Evolutionary conservation across 2,888 invertebrate species (phyloP).

Genomic region (Barypeithes pellucidus): DNA sequence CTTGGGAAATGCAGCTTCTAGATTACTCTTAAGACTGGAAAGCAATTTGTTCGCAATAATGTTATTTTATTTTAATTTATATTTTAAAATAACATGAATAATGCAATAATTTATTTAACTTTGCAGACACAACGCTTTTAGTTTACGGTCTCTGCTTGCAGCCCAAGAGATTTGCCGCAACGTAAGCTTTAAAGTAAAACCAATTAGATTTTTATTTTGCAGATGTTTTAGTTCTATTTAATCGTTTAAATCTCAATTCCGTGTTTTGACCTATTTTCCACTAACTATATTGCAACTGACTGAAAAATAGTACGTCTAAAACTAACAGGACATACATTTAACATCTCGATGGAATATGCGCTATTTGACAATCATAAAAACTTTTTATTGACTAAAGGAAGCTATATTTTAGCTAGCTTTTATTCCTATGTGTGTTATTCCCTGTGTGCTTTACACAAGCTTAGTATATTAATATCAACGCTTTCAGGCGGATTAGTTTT

Average conservation of each 20-base stretch:
- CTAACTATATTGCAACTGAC: slow-evolving; percentile 19
- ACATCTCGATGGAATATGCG: not conserved
- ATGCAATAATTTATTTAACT: slow-evolving; percentile 36
- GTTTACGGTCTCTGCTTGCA: slow-evolving; percentile 43
- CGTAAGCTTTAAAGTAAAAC: slow-evolving; percentile 43
- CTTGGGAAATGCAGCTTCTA: not conserved
- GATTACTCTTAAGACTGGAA: not conserved
- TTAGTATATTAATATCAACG: slow-evolving; percentile 31
- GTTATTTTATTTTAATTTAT: slow-evolving; percentile 35
- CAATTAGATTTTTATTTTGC: slow-evolving; percentile 45
- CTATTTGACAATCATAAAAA: slow-evolving; percentile 11
- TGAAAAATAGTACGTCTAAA: no score
- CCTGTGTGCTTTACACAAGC: slow-evolving; percentile 5
- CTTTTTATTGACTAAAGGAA: not conserved
- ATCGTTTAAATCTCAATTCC: slow-evolving; percentile 11
- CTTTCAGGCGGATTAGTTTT: slow-evolving; percentile 31
- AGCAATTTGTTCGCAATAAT: slow-evolving; percentile 7
- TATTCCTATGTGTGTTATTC: slow-evolving; percentile 8
- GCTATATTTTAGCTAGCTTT: slow-evolving; percentile 10
- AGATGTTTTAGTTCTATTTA: slow-evolving; percentile 23
- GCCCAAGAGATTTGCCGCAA: slow-evolving; percentile 44
- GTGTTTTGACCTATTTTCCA: not conserved
- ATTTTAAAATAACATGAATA: slow-evolving; percentile 41
- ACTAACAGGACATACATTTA: not conserved
- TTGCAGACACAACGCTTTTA: slow-evolving; percentile 40